Conservation (phyloP, 2,113 vertebrate species). For the Bos indicus region DNA sequence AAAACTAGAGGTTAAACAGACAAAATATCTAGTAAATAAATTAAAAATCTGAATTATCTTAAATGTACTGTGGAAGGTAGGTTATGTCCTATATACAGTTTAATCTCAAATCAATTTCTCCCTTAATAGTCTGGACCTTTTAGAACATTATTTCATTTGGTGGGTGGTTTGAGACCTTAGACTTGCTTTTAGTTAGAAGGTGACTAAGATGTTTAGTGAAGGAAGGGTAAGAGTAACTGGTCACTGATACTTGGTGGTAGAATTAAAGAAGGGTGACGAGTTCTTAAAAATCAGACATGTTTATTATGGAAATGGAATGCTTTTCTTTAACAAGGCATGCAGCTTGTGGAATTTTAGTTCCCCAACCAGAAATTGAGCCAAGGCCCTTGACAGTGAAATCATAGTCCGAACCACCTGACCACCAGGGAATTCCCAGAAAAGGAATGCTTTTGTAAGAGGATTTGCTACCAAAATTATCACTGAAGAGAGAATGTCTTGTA, state of each 20-base stretch:
- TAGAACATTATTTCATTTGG: background rate
- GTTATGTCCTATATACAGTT: background rate
- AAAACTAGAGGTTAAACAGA: background rate
- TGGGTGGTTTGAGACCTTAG: background rate
- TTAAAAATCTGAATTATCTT: background rate
- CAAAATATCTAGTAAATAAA: background rate
- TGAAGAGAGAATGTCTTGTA: background rate
- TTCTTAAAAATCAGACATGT: background rate
- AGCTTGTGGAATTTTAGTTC: background rate
- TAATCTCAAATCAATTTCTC: constrained; percentile 6
- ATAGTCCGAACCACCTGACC: background rate
- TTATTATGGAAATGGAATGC: background rate
- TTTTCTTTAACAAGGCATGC: background rate
- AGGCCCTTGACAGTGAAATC: background rate
- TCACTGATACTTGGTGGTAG: background rate
- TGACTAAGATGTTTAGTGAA: background rate
- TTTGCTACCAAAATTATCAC: background rate
- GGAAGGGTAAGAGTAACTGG: background rate
- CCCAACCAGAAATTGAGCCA: background rate
- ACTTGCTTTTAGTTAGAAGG: background rate
- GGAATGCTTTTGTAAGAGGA: background rate
- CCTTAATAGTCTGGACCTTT: background rate
- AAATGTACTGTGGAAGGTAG: background rate
- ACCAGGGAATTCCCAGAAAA: background rate
- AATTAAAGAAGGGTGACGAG: background rate